Conservation (phyloP, 2,113 vertebrate species). For the Amblyornis subalaris region DNA sequence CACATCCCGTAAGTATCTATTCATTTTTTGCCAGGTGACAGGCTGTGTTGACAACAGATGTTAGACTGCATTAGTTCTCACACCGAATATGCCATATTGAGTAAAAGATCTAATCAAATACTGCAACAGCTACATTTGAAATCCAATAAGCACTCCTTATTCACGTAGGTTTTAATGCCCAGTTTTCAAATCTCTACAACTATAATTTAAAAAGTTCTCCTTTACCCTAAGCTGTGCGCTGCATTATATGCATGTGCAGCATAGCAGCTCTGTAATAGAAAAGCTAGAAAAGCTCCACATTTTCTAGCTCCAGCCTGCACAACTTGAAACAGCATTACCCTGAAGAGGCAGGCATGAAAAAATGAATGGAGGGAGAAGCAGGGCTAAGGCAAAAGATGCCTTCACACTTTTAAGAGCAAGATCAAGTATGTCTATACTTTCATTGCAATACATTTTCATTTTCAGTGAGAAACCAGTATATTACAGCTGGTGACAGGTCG, state of each 20-base stretch:
- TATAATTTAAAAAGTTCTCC: neutral
- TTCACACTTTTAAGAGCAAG: neutral
- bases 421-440: neutral
- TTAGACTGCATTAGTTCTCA: constrained; percentile 12
- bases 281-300: neutral
- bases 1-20: neutral
- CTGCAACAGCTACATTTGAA: neutral
- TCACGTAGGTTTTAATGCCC: neutral
- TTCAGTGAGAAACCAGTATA: neutral
- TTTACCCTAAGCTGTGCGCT: neutral
- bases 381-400: neutral
- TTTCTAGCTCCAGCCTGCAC: neutral
- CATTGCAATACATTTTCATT: neutral
- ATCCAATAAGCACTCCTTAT: neutral
- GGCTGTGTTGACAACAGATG: constrained; percentile 11
- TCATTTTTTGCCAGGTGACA: constrained; percentile 31
- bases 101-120: constrained; percentile 4
- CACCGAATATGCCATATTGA: neutral
- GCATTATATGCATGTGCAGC: neutral
- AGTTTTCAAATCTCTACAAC: neutral
- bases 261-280: too few relatives aligned
- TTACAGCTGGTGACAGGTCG: neutral
- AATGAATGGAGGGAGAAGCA: neutral
- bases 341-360: neutral
- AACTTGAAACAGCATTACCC: neutral